phyloP scores from a whole-genome alignment of 2,113 vertebrate species.

The Lasiurus cinereus region DNA sequence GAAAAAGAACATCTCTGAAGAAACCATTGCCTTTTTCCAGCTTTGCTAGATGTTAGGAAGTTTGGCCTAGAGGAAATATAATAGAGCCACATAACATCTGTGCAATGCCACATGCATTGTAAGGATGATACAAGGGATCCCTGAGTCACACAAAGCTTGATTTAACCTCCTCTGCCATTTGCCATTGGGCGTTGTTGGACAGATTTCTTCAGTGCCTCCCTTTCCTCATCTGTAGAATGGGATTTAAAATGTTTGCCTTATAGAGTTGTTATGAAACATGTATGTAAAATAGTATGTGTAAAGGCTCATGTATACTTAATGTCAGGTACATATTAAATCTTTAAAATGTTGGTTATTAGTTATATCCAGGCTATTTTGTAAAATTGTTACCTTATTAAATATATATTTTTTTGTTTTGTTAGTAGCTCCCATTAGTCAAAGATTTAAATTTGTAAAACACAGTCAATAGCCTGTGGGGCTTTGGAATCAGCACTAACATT shows the following conservation, averaged over 20 bases:
- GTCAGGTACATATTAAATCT: background rate
- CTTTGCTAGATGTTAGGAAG: background rate
- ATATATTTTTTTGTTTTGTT: background rate
- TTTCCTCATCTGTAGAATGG: conserved; percentile 6
- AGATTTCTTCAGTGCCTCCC: background rate
- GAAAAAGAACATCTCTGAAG: background rate
- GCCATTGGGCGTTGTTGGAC: background rate
- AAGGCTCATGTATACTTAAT: background rate
- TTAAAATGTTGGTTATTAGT: background rate
- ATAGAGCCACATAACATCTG: background rate
- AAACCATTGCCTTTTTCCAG: background rate
- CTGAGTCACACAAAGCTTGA: conserved; percentile 11
- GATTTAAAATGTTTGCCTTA: background rate
- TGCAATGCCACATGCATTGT: background rate
- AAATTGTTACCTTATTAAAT: conserved; percentile 20
- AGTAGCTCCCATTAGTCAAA: background rate
- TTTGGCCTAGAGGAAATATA: background rate
- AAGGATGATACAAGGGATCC: background rate
- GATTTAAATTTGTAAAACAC: conserved; percentile 4
- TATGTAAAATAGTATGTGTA: background rate
- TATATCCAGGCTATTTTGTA: background rate
- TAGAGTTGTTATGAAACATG: background rate
- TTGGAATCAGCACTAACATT: background rate
- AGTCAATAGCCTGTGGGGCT: background rate
- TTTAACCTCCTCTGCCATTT: conserved; percentile 5